phyloP scores from a whole-genome alignment of 2,888 invertebrate genomes.

The Plagiodera versicolora region DNA sequence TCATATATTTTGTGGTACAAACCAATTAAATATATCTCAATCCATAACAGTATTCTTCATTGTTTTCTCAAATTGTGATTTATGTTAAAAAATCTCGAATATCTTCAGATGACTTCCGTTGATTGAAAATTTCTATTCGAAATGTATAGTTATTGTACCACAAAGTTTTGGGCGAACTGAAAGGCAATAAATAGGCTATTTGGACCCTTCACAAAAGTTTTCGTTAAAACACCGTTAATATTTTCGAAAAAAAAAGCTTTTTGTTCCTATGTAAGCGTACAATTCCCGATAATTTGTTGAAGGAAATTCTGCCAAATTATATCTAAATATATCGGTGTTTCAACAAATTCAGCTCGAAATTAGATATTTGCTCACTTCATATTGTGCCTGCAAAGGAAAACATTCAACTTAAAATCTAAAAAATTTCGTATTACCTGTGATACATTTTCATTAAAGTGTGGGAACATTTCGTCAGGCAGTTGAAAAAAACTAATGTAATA shows the following conservation, averaged over 20 bases:
- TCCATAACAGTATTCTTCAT: neutral
- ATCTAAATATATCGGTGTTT: conserved; percentile 40
- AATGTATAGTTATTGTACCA: conserved; percentile 12
- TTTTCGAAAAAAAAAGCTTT: neutral
- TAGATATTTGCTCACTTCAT: neutral
- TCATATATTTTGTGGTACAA: conserved; percentile 14
- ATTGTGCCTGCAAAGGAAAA: neutral
- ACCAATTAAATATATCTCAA: neutral
- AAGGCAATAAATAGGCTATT: conserved; percentile 43
- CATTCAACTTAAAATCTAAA: no score
- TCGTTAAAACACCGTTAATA: conserved; percentile 42
- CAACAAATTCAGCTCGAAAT: conserved; percentile 34
- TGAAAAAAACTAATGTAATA: no score
- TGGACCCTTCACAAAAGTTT: conserved; percentile 45
- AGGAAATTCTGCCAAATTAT: neutral
- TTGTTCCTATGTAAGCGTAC: conserved; percentile 39
- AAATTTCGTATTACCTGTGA: no score
- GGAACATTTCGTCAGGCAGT: no score
- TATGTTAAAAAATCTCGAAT: no score
- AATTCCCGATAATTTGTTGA: conserved; percentile 31
- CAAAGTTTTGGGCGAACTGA: conserved; percentile 13
- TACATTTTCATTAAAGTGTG: no score
- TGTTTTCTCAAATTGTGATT: no score
- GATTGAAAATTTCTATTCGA: neutral
- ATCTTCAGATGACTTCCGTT: neutral